These are phyloP conservation scores for Sussaba pulchella DNA, from an alignment of 2,888 invertebrate genomes.

Conservation along the genomic window DNA sequence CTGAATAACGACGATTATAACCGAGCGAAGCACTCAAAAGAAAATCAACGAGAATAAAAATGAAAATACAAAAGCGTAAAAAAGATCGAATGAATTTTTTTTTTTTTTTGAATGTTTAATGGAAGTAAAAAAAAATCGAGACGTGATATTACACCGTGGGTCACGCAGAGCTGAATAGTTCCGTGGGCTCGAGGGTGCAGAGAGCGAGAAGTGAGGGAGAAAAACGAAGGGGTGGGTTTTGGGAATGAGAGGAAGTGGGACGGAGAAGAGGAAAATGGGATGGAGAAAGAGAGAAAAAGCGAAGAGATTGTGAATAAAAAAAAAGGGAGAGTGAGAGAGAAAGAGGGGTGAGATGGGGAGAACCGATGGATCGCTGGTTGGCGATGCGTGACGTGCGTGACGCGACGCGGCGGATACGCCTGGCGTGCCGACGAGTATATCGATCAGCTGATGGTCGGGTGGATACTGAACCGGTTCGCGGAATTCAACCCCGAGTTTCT, in stretches of 20 bases:
- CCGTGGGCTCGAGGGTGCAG: slow-evolving; percentile 17
- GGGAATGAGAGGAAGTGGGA: too few species aligned
- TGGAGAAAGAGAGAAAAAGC: slow-evolving; percentile 15
- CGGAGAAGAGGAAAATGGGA: neutral
- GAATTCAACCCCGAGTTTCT: slow-evolving; percentile 77
- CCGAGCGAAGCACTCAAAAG: slow-evolving; percentile 1
- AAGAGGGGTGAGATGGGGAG: slow-evolving; percentile 69
- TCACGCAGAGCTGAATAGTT: slow-evolving; percentile 46
- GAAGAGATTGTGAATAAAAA: neutral
- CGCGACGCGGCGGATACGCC: slow-evolving; percentile 55
- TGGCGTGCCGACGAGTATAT: slow-evolving; percentile 74
- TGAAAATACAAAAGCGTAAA: neutral
- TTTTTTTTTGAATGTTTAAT: too few species aligned
- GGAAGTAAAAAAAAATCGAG: neutral
- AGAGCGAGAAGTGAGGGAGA: slow-evolving; percentile 26
- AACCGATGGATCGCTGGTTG: slow-evolving; percentile 41
- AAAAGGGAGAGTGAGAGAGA: slow-evolving; percentile 18
- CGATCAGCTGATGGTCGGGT: slow-evolving; percentile 83
- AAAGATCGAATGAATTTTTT: too few species aligned
- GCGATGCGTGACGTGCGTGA: slow-evolving; percentile 65
- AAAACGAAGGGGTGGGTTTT: neutral
- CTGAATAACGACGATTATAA: slow-evolving; percentile 24
- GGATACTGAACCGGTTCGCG: slow-evolving; percentile 81
- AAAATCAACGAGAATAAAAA: neutral
- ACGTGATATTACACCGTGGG: slow-evolving; percentile 13